Evolutionary conservation across 2,797 vertebrate genomes (phyloP).

Genomic region (Cryptoprocta ferox): DNA sequence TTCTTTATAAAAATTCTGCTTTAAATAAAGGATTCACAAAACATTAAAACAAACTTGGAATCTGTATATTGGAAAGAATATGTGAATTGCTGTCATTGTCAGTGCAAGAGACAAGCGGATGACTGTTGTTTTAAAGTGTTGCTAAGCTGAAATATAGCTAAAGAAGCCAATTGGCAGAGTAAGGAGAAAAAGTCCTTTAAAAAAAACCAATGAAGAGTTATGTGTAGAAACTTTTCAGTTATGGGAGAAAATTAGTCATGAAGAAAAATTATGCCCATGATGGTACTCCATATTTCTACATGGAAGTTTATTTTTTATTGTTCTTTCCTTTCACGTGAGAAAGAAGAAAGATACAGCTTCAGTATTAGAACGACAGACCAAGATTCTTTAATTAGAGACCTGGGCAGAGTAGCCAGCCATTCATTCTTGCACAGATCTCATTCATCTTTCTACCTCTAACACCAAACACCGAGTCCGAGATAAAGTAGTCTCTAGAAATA

Average conservation of each 20-base stretch:
- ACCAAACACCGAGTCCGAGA: neutral
- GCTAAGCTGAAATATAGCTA: neutral
- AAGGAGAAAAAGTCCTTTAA: neutral
- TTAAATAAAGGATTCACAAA: neutral
- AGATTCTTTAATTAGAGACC: neutral
- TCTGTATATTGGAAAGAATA: neutral
- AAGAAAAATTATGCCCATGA: neutral
- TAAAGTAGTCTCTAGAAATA: neutral
- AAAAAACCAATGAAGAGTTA: neutral
- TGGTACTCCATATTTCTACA: neutral
- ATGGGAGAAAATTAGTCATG: neutral
- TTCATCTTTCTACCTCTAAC: neutral
- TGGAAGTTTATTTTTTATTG: neutral
- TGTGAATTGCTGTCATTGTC: neutral
- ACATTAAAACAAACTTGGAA: neutral
- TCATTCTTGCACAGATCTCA: neutral
- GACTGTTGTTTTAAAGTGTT: slow-evolving; percentile 25
- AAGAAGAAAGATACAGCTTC: neutral
- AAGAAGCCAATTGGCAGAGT: neutral
- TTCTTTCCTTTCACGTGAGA: neutral
- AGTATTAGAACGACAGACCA: neutral
- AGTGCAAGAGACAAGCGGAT: neutral
- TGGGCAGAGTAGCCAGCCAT: neutral
- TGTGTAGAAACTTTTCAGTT: neutral
- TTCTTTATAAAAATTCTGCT: neutral